Evolutionary conservation across 2,113 vertebrate species (phyloP).

Genomic region (Rhinogobius similis): DNA sequence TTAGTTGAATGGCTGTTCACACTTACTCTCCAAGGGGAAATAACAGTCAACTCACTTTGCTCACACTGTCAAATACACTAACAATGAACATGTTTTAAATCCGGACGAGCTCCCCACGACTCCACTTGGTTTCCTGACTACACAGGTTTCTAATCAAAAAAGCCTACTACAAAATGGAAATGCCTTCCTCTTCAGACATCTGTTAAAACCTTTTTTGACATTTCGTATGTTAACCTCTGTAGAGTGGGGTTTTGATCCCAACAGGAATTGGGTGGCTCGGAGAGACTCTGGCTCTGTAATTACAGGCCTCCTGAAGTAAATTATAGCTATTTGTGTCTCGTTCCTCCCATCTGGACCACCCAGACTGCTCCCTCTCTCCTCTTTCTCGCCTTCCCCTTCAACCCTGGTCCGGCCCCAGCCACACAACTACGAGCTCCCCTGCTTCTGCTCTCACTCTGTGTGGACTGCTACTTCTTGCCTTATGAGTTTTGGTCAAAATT

Average conservation of each 20-base stretch:
- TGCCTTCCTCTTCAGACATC: conserved; percentile 61
- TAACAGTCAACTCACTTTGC: conserved; percentile 4
- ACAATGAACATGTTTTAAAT: conserved; percentile 19
- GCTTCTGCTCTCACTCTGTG: conserved; percentile 30
- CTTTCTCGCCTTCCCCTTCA: conserved; percentile 65
- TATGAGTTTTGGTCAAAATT: conserved; percentile 24
- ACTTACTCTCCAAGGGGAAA: conserved; percentile 5
- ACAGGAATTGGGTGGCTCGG: conserved; percentile 82
- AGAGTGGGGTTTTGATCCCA: conserved; percentile 75
- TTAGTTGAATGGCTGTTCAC: conserved; percentile 5
- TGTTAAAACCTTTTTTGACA: conserved; percentile 77
- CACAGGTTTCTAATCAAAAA: conserved; percentile 57
- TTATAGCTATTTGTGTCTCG: conserved; percentile 89
- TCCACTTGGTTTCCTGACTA: conserved; percentile 20
- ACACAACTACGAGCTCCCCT: conserved; percentile 50
- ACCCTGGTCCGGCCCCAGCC: conserved; percentile 70
- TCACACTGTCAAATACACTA: conserved; percentile 10
- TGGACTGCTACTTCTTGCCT: conserved; percentile 39
- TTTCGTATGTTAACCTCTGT: conserved; percentile 74
- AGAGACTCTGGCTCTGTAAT: conserved; percentile 84
- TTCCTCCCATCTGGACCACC: conserved; percentile 88
- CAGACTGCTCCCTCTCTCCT: conserved; percentile 72
- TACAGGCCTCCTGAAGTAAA: conserved; percentile 87
- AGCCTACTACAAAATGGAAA: conserved; percentile 54
- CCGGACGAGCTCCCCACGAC: not conserved